These are phyloP conservation scores for Papilio protenor DNA, from an alignment of 2,888 invertebrate genomes.

Conservation along the genomic window DNA sequence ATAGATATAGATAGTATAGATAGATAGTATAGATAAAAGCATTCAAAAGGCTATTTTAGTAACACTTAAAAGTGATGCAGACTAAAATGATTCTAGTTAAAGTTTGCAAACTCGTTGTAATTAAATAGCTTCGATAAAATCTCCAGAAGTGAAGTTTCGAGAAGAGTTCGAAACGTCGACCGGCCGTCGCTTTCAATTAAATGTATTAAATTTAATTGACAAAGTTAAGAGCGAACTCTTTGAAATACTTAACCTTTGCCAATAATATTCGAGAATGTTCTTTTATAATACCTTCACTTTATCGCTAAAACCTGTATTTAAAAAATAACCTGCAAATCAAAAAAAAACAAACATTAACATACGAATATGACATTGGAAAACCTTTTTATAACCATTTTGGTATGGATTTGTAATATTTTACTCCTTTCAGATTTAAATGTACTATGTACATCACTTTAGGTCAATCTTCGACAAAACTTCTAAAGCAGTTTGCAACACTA, in stretches of 20 bases:
- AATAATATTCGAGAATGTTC: slow-evolving; percentile 23
- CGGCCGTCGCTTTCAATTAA: slow-evolving; percentile 37
- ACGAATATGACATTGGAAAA: too few relatives aligned
- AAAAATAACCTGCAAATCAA: neutral
- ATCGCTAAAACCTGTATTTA: neutral
- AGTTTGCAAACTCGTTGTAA: slow-evolving; percentile 27
- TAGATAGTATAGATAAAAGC: too few relatives aligned
- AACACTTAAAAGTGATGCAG: slow-evolving; percentile 12
- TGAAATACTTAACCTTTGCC: slow-evolving; percentile 19
- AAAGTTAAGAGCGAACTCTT: slow-evolving; percentile 14
- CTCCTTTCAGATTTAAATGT: too few relatives aligned
- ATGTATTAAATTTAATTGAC: slow-evolving; percentile 35
- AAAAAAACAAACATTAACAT: neutral
- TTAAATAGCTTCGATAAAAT: slow-evolving; percentile 37
- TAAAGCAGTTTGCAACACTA: neutral
- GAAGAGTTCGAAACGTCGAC: slow-evolving; percentile 21
- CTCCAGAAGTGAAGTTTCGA: slow-evolving; percentile 21
- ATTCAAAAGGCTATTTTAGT: slow-evolving; percentile 12
- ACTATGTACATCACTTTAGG: too few relatives aligned
- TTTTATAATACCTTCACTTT: neutral
- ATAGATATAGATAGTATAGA: too few relatives aligned
- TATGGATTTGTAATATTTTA: too few relatives aligned
- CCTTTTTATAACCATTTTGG: too few relatives aligned
- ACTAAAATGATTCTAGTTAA: slow-evolving; percentile 14
- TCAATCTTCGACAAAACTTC: neutral